These are phyloP conservation scores for Malurus melanocephalus DNA, from an alignment of 2,113 vertebrate genomes.

Conservation along the genomic window DNA sequence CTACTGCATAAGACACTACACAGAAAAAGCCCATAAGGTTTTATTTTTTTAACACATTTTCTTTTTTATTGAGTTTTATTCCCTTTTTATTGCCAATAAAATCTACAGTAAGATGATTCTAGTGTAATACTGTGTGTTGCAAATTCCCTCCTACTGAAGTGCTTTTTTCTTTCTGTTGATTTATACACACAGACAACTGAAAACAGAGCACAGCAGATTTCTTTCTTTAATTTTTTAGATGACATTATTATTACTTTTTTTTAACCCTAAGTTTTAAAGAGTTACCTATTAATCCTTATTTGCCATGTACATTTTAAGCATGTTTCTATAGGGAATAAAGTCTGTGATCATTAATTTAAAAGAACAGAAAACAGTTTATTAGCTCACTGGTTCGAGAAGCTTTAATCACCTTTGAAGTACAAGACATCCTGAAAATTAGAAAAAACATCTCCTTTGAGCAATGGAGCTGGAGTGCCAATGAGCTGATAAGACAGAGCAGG, in stretches of 20 bases:
- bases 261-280: background rate
- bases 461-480: background rate
- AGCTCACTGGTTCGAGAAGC: background rate
- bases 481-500: background rate
- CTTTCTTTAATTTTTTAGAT: background rate
- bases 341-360: background rate
- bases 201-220: background rate
- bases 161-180: background rate
- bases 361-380: background rate
- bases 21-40: background rate
- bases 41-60: conserved; percentile 18
- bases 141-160: background rate
- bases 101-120: background rate
- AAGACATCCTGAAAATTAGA: background rate
- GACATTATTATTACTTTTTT: background rate
- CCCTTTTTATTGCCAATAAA: conserved; percentile 31
- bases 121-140: background rate
- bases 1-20: background rate
- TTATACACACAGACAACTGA: background rate
- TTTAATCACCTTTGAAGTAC: background rate
- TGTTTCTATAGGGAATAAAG: background rate
- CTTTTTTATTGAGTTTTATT: conserved; percentile 34
- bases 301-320: background rate
- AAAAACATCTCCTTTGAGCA: background rate
- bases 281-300: background rate